Conservation (phyloP, 2,113 vertebrate species). For the Chionomys nivalis region DNA sequence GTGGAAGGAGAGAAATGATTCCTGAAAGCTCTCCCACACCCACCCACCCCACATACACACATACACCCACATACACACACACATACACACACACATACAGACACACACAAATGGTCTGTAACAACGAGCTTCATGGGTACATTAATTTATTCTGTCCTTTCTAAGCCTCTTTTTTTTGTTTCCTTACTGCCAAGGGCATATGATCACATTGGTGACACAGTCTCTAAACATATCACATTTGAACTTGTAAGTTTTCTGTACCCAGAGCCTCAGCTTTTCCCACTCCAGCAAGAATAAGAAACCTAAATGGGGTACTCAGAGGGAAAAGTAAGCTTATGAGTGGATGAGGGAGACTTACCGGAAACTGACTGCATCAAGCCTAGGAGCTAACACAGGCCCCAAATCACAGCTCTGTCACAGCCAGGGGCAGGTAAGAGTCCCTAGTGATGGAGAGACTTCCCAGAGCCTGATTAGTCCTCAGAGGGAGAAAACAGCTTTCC, state of each 20-base stretch:
- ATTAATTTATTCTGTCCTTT: conserved; percentile 10
- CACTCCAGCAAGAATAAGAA: background rate
- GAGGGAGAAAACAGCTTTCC: background rate
- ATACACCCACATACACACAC: background rate
- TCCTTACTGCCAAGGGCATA: background rate
- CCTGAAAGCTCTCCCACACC: background rate
- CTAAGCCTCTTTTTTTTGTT: background rate
- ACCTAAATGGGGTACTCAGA: background rate
- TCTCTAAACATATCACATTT: background rate
- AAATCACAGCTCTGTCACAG: background rate
- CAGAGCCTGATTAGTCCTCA: background rate
- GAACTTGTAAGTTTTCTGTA: background rate
- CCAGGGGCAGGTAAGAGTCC: too few relatives aligned
- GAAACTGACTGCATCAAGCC: background rate
- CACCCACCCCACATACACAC: background rate
- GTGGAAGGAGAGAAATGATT: background rate
- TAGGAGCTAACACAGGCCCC: background rate
- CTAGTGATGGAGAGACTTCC: background rate
- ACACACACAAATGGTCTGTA: background rate
- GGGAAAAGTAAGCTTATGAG: background rate
- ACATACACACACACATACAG: too few relatives aligned
- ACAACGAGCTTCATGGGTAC: background rate
- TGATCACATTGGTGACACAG: background rate
- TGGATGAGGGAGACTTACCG: background rate
- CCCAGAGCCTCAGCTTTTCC: background rate